A percentile compares a stretch with the other conserved stretches of the same genome.
phyloP scores from a whole-genome alignment of 1,140 invertebrate genomes.

The Elymnias hypermnestra region DNA sequence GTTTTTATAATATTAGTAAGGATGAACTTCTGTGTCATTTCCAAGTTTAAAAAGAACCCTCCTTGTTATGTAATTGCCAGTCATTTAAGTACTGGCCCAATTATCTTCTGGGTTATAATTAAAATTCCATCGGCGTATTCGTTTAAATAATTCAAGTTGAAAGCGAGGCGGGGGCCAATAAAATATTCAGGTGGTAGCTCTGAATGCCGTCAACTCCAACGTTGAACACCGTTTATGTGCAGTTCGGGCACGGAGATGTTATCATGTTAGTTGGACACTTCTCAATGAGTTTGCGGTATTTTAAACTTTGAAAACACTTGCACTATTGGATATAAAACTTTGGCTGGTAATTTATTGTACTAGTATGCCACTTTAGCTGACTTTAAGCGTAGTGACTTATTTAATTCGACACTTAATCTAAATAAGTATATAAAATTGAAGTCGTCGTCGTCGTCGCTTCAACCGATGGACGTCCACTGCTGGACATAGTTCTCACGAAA shows the following conservation, averaged over 20 bases:
- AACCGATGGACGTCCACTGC: no score
- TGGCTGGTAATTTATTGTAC: no score
- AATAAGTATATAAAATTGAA: no score
- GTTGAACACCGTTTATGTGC: neutral
- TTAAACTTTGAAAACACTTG: conserved; percentile 15
- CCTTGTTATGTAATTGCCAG: conserved; percentile 4
- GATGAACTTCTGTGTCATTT: no score
- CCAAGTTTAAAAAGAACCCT: neutral
- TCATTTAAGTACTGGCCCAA: neutral
- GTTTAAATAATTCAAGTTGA: conserved; percentile 20
- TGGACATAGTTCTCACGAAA: no score
- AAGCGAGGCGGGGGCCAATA: conserved; percentile 15
- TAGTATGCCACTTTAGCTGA: no score
- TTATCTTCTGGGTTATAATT: conserved; percentile 13
- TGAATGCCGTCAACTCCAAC: neutral
- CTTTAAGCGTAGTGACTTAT: no score
- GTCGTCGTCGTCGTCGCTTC: no score
- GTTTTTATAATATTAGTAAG: no score
- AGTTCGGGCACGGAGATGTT: neutral
- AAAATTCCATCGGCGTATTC: conserved; percentile 20
- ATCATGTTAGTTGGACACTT: neutral
- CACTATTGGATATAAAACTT: no score
- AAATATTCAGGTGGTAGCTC: conserved; percentile 13
- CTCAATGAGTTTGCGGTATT: conserved; percentile 5
- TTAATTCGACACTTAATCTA: no score